Evolutionary conservation across 2,888 invertebrate species (phyloP).

Genomic region (Sipha maydis): DNA sequence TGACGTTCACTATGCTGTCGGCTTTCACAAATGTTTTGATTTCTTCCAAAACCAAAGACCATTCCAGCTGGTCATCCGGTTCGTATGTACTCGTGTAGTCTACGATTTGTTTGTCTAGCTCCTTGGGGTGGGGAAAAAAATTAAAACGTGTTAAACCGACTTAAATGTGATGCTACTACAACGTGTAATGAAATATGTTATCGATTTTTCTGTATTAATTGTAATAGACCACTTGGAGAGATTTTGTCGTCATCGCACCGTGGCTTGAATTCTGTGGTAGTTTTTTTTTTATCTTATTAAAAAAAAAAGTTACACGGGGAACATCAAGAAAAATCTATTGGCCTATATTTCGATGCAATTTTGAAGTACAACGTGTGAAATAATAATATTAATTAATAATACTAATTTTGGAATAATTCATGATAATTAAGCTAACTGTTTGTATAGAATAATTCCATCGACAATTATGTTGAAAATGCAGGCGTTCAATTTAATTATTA

Average conservation of each 20-base stretch:
- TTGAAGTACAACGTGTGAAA: background rate
- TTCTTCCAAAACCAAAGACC: constrained; percentile 93
- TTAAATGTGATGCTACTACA: background rate
- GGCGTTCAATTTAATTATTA: no score
- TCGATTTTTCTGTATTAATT: background rate
- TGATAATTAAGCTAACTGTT: background rate
- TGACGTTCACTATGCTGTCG: constrained; percentile 87
- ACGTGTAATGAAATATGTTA: background rate
- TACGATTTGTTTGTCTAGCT: constrained; percentile 91
- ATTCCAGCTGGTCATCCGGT: constrained; percentile 96
- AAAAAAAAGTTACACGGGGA: background rate
- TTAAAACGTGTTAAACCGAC: background rate
- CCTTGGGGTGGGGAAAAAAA: constrained; percentile 69
- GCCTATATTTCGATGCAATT: background rate
- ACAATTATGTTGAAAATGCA: no score
- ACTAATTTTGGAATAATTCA: no score
- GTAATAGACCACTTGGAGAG: background rate
- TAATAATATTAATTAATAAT: background rate
- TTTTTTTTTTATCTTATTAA: background rate
- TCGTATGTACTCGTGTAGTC: constrained; percentile 96
- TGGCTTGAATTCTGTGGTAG: background rate
- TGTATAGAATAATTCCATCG: no score
- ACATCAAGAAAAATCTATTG: background rate
- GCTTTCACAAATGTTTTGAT: constrained; percentile 94
- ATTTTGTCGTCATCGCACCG: background rate